Conservation (phyloP, 1,140 invertebrate species). For the Arctopsyche grandis region DNA sequence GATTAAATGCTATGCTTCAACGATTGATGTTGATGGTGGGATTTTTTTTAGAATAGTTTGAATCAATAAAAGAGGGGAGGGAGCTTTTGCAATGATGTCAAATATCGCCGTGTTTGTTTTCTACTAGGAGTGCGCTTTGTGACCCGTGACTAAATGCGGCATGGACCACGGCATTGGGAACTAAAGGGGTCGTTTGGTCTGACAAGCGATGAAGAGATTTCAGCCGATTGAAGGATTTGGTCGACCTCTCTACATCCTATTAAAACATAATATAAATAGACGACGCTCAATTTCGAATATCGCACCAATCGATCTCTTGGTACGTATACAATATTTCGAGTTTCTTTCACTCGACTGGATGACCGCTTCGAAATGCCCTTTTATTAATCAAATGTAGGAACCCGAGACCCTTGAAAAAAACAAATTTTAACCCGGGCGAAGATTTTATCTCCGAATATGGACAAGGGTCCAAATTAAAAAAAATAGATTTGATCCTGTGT, state of each 20-base stretch:
- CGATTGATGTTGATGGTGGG: too few relatives aligned
- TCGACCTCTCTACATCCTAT: background rate
- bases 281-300: background rate
- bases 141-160: too few relatives aligned
- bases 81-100: too few relatives aligned
- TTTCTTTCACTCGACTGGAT: background rate
- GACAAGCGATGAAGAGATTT: too few relatives aligned
- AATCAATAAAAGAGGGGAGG: too few relatives aligned
- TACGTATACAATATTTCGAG: background rate
- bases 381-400: background rate
- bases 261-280: background rate
- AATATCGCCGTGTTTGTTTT: too few relatives aligned
- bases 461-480: slow-evolving; percentile 34
- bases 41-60: too few relatives aligned
- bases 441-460: background rate
- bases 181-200: too few relatives aligned
- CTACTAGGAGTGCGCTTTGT: too few relatives aligned
- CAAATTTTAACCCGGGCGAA: background rate
- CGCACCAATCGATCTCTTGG: background rate
- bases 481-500: slow-evolving; percentile 26
- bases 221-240: background rate
- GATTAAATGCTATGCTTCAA: too few relatives aligned
- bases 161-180: too few relatives aligned
- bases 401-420: background rate
- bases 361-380: background rate